A percentile compares a stretch with the other conserved stretches of the same genome.
phyloP scores from a whole-genome alignment of 1,140 invertebrate species.

The Drosophila kikkawai region DNA sequence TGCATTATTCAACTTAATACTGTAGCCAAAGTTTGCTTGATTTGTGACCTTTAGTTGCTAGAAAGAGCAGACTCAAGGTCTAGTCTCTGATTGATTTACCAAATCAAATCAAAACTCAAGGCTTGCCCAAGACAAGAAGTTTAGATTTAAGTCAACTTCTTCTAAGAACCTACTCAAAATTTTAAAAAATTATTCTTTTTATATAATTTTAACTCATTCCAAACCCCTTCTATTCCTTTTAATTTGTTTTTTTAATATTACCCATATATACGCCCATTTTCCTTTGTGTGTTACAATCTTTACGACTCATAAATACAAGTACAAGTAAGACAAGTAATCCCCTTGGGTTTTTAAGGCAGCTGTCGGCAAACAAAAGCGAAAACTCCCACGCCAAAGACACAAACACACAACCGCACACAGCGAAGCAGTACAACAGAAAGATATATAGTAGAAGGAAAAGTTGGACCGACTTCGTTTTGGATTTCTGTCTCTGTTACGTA shows the following conservation, averaged over 20 bases:
- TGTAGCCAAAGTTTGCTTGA: background rate
- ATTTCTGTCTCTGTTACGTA: conserved; percentile 50
- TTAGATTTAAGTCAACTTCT: background rate
- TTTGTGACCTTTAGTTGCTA: conserved; percentile 1
- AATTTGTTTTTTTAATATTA: background rate
- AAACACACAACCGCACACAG: conserved; percentile 22
- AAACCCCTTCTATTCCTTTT: background rate
- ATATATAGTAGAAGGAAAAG: conserved; percentile 51
- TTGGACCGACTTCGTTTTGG: conserved; percentile 27
- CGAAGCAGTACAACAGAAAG: conserved; percentile 20
- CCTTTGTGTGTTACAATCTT: conserved; percentile 1
- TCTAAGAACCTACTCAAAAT: background rate
- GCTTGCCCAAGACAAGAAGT: background rate
- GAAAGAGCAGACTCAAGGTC: conserved; percentile 8
- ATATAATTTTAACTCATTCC: background rate
- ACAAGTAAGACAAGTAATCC: conserved; percentile 37
- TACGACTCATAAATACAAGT: conserved; percentile 35
- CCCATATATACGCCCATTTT: background rate
- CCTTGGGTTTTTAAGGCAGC: conserved; percentile 26
- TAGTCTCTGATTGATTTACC: conserved; percentile 9
- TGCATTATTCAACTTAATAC: background rate
- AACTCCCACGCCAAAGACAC: conserved; percentile 69
- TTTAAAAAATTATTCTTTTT: background rate
- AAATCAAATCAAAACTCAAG: conserved; percentile 2
- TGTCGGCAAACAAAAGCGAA: conserved; percentile 64